Conservation (phyloP, 2,888 invertebrate genomes). For the Neoaliturus tenellus region DNA sequence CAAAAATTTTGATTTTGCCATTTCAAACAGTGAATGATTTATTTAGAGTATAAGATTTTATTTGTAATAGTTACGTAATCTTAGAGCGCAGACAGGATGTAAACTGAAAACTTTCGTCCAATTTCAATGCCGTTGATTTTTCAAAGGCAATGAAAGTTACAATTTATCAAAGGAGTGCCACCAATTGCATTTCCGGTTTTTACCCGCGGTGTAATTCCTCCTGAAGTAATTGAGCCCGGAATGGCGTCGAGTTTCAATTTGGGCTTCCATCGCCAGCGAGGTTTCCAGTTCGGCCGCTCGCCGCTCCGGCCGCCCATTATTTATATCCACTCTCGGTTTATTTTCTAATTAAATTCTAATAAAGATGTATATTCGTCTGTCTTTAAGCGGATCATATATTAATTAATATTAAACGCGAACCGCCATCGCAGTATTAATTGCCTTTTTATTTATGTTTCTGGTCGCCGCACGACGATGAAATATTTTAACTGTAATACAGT, state of each 20-base stretch:
- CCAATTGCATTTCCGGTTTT: background rate
- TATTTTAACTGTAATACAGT: conserved; percentile 31
- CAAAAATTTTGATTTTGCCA: no score
- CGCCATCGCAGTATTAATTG: conserved; percentile 29
- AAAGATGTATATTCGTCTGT: conserved; percentile 41
- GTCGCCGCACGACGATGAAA: conserved; percentile 21
- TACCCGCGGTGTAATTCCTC: conserved; percentile 4
- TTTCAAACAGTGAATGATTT: no score
- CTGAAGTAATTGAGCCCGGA: background rate
- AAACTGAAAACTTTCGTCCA: background rate
- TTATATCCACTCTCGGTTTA: conserved; percentile 36
- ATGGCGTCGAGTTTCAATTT: conserved; percentile 43
- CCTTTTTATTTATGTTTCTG: conserved; percentile 31
- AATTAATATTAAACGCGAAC: conserved; percentile 29
- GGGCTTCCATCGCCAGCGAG: background rate
- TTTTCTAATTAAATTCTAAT: conserved; percentile 46
- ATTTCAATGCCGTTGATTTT: background rate
- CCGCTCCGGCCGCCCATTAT: conserved; percentile 29
- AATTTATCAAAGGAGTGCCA: background rate
- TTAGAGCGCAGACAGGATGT: no score
- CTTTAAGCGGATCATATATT: conserved; percentile 45
- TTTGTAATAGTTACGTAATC: no score
- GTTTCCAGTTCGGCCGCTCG: background rate
- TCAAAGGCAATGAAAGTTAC: background rate
- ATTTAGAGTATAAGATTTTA: no score